These are phyloP conservation scores for Drosophila ustulata DNA, from an alignment of 2,888 invertebrate species.

Conservation along the genomic window DNA sequence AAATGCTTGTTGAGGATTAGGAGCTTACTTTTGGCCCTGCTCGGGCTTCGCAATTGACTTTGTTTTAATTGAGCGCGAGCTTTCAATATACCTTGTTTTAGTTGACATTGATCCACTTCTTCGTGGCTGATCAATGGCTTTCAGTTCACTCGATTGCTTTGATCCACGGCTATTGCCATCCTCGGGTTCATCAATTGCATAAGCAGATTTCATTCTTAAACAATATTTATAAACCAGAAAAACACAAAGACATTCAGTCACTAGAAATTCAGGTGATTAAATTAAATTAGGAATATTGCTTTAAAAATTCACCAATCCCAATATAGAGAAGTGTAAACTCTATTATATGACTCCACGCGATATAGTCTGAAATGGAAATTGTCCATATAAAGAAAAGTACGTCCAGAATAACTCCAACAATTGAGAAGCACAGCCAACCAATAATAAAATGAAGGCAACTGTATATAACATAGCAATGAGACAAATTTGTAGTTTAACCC, in stretches of 20 bases:
- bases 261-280: constrained; percentile 12
- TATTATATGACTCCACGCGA: constrained; percentile 21
- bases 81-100: neutral
- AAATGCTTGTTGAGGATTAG: neutral
- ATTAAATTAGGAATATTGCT: neutral
- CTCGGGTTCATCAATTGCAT: neutral
- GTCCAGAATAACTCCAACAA: constrained; percentile 36
- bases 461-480: constrained; percentile 14
- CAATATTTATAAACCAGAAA: constrained; percentile 52
- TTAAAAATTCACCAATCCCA: constrained; percentile 41
- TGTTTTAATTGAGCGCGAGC: neutral
- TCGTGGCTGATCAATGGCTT: neutral
- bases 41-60: neutral
- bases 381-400: constrained; percentile 40
- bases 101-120: neutral
- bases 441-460: neutral
- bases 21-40: neutral
- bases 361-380: constrained; percentile 12
- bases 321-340: constrained; percentile 37
- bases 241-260: constrained; percentile 46
- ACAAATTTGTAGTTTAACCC: neutral
- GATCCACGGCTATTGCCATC: neutral
- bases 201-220: neutral
- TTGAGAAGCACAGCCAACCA: constrained; percentile 45
- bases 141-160: neutral